phyloP scores from a whole-genome alignment of 2,888 invertebrate genomes.

The Dryadula phaetusa region DNA sequence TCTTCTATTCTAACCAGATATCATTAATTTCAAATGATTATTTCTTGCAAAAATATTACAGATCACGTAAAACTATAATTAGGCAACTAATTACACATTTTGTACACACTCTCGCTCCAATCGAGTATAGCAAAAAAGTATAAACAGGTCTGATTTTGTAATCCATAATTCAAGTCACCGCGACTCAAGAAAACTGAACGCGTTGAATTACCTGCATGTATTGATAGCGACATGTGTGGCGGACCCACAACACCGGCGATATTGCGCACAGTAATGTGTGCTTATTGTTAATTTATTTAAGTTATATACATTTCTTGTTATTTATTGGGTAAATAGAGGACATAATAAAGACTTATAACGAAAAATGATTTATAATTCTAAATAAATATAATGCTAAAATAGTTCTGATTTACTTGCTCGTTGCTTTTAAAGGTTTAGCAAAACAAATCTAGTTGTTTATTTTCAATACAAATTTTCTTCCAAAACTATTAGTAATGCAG shows the following conservation, averaged over 20 bases:
- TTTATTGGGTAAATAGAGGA: not conserved
- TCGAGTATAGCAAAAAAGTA: slow-evolving; percentile 18
- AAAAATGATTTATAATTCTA: not conserved
- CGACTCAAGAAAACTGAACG: slow-evolving; percentile 44
- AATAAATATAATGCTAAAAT: no score
- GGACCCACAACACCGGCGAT: not conserved
- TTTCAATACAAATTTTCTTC: not conserved
- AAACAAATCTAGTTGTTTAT: no score
- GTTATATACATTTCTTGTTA: slow-evolving; percentile 2
- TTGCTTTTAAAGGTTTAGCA: not conserved
- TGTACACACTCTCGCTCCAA: slow-evolving; percentile 27
- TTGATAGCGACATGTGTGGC: slow-evolving; percentile 24
- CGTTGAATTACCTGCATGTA: slow-evolving; percentile 37
- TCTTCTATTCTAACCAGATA: no score
- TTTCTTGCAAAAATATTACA: slow-evolving; percentile 7
- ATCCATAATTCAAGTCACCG: slow-evolving; percentile 39
- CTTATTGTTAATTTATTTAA: slow-evolving; percentile 1
- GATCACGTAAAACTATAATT: slow-evolving; percentile 16
- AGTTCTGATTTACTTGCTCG: not conserved
- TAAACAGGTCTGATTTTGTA: slow-evolving; percentile 26
- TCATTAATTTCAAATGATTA: not conserved
- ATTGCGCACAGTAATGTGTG: not conserved
- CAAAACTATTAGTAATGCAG: not conserved
- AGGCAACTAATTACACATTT: slow-evolving; percentile 27
- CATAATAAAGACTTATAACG: not conserved